phyloP scores from a whole-genome alignment of 2,113 vertebrate species.

The Leucopternis melanops region DNA sequence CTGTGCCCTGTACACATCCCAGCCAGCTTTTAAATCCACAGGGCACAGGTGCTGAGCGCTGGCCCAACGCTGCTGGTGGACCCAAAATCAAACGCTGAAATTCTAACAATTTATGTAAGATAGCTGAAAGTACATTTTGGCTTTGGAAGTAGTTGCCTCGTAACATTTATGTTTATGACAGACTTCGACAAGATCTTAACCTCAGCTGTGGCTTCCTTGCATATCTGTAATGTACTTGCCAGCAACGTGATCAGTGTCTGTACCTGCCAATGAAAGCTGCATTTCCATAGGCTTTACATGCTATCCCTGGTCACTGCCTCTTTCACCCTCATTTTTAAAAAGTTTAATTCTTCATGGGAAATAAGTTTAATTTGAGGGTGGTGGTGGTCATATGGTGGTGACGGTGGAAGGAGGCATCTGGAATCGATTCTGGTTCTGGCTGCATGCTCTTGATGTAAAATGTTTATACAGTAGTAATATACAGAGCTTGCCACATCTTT shows the following conservation, averaged over 20 bases:
- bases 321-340: background rate
- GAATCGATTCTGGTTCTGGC: background rate
- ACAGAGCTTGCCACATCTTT: background rate
- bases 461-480: background rate
- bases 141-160: background rate
- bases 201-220: background rate
- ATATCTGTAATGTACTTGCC: fast-evolving
- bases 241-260: background rate
- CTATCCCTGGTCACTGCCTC: background rate
- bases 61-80: background rate
- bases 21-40: background rate
- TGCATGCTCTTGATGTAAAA: background rate
- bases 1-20: too few species aligned
- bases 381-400: background rate
- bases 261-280: background rate
- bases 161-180: background rate
- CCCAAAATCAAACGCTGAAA: background rate
- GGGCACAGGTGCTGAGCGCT: background rate
- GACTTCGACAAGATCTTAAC: background rate
- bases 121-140: background rate
- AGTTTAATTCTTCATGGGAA: background rate
- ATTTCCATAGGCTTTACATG: background rate
- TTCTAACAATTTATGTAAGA: background rate
- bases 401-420: background rate
- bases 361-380: background rate